phyloP scores from a whole-genome alignment of 2,888 invertebrate species.

The Dolomedes plantarius region DNA sequence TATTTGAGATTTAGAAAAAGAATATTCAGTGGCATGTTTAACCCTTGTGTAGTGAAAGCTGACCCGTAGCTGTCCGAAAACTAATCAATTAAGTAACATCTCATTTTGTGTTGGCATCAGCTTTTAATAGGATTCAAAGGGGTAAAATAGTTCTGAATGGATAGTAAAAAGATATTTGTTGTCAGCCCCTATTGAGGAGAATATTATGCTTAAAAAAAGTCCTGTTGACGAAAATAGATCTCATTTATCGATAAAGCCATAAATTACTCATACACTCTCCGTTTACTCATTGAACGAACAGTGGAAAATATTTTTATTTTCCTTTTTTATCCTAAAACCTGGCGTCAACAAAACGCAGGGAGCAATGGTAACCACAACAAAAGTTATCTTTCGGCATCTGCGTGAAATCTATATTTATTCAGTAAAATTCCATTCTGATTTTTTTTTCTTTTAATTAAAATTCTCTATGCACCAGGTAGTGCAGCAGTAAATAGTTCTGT shows the following conservation, averaged over 20 bases:
- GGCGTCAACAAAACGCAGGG: not conserved
- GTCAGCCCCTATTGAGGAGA: not conserved
- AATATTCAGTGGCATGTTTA: no score
- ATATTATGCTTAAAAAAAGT: not conserved
- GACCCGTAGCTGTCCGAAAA: no score
- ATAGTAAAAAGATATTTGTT: not conserved
- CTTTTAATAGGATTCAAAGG: no score
- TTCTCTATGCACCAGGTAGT: not conserved
- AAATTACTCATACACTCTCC: not conserved
- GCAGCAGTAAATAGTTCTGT: not conserved
- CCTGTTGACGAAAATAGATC: not conserved
- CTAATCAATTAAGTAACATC: no score
- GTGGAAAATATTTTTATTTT: not conserved
- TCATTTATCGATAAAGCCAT: not conserved
- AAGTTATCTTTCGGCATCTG: not conserved
- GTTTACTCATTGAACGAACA: not conserved
- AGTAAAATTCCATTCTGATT: not conserved
- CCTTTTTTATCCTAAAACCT: not conserved
- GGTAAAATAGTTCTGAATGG: no score
- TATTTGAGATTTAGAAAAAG: no score
- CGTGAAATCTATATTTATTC: not conserved
- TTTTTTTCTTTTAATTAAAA: not conserved
- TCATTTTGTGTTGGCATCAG: no score
- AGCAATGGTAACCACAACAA: slow-evolving; percentile 8
- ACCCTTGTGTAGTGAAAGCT: no score